Evolutionary conservation across 2,797 vertebrate genomes (phyloP), one percentile per base, ranked within the genome.

Genomic region (Coranthus polyacanthus): DNA sequence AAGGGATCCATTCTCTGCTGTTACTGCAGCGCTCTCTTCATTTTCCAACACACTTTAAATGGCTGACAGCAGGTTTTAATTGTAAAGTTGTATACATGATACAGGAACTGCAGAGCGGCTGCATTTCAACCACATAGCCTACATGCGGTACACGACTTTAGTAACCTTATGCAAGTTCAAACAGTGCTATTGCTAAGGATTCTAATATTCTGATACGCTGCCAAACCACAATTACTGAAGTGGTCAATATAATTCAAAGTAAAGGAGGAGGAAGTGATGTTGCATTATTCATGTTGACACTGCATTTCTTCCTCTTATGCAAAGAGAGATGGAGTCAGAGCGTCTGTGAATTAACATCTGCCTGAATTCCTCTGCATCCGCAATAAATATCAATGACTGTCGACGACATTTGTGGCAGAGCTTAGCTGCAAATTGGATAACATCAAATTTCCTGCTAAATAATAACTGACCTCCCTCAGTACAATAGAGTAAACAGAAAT

Each of bases 281-380:
- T 65, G 51, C 44, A 54, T 53, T 36, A 70, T 38, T 62, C 41
- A 15, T n/a, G 9, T 10, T 11, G 2, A 62, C 12, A 67, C 69
- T 66, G 26, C 74, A 74, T 59, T 55, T 70, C 68, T 72, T 76
- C 65, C 76, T 44, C 44, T 82, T 75, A 6, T 4, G 53, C 60
- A 70, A 75, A 62, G 37, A 77, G 44, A 44, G 58, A 29, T 63
- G 72, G 76, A 75, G 72, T 68, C 59, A 82, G 21, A 66, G 5
- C 8, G 63, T 79, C 78, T 69, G 68, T 16, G 0, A 52, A 73
- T 43, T 62, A 51, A 16, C 74, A 49, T 24, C 57, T 4, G 24
- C 10, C 47, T 15, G 22, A 38, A 61, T 69, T 71, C 54, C 18
- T 46, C 2, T n/a, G 26, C 3, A 29, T 52, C 43, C 24, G 50